These are phyloP conservation scores for Archips crataeganus DNA, from an alignment of 2,888 invertebrate species.

Conservation along the genomic window DNA sequence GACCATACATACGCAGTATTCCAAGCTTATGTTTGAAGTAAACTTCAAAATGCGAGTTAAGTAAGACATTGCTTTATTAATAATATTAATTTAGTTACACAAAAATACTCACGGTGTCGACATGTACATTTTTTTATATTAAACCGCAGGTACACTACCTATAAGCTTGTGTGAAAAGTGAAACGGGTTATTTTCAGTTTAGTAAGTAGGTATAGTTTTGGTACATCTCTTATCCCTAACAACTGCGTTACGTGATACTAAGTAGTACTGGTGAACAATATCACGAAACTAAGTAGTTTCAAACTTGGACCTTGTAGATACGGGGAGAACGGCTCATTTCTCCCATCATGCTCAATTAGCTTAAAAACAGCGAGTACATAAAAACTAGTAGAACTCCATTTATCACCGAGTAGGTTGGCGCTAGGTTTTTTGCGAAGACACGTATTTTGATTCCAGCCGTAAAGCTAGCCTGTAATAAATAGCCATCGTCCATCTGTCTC, in stretches of 20 bases:
- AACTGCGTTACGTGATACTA: background rate
- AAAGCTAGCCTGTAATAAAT: constrained; percentile 32
- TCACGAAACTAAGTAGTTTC: too few species aligned
- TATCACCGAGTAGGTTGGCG: constrained; percentile 10
- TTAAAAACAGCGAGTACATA: background rate
- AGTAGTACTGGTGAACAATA: too few species aligned
- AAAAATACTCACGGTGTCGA: too few species aligned
- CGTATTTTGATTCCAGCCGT: constrained; percentile 18
- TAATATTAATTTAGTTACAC: too few species aligned
- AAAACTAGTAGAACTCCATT: constrained; percentile 4
- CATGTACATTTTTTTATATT: too few species aligned
- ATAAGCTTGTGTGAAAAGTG: too few species aligned
- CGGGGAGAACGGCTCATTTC: background rate
- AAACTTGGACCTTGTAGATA: background rate
- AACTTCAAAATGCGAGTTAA: too few species aligned
- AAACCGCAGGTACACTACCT: too few species aligned
- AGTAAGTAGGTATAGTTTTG: background rate
- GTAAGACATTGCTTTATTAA: too few species aligned
- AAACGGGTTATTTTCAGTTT: too few species aligned
- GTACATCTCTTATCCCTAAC: background rate
- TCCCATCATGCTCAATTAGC: constrained; percentile 2
- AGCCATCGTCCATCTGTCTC: constrained; percentile 30
- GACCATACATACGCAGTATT: too few species aligned
- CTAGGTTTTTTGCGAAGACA: constrained; percentile 23
- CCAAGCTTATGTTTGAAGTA: too few species aligned